Evolutionary conservation across 2,888 invertebrate species (phyloP).

Genomic region (Lasioglossum calceatum): DNA sequence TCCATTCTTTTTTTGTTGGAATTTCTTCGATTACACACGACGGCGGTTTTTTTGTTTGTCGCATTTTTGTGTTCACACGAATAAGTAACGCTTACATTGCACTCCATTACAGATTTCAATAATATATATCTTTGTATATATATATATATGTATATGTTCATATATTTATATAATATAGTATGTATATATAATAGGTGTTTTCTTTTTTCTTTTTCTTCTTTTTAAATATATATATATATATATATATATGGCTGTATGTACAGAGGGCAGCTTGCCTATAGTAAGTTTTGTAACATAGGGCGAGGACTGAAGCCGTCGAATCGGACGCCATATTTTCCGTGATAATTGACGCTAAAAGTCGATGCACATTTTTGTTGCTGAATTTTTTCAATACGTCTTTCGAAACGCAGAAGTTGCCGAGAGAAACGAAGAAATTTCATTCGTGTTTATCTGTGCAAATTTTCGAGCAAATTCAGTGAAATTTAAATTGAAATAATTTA

Average conservation of each 20-base stretch:
- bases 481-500: background rate
- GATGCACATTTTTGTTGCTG: constrained; percentile 35
- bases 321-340: constrained; percentile 44
- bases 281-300: constrained; percentile 65
- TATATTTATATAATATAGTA: constrained; percentile 68
- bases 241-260: constrained; percentile 77
- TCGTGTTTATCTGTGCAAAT: background rate
- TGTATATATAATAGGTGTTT: constrained; percentile 23
- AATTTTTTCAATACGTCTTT: background rate
- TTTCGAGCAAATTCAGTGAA: background rate
- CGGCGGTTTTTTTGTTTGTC: constrained; percentile 57
- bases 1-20: constrained; percentile 6
- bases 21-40: constrained; percentile 53
- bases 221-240: constrained; percentile 30
- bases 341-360: constrained; percentile 68
- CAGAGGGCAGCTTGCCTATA: constrained; percentile 81
- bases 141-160: constrained; percentile 46
- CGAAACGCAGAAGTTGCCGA: too few species aligned
- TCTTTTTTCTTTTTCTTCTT: constrained; percentile 46
- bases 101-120: constrained; percentile 82
- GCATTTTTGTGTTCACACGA: constrained; percentile 75
- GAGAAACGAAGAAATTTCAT: background rate
- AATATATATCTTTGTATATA: constrained; percentile 74
- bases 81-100: constrained; percentile 82
- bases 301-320: constrained; percentile 59